These are phyloP conservation scores for Picus viridis DNA, from an alignment of 2,797 vertebrate genomes.

Conservation along the genomic window DNA sequence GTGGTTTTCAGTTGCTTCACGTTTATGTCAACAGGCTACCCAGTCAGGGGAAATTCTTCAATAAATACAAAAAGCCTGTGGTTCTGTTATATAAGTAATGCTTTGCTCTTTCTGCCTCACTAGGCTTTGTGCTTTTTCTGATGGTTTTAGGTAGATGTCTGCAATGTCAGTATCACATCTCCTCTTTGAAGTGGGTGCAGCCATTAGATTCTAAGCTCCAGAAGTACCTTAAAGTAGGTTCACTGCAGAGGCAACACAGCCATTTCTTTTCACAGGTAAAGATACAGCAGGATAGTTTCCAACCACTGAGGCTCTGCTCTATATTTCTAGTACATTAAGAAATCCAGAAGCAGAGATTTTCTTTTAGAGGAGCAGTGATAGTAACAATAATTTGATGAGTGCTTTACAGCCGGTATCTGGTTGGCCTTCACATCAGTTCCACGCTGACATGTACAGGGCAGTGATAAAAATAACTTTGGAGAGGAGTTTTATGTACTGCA, in stretches of 20 bases:
- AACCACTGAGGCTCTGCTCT: neutral
- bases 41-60: neutral
- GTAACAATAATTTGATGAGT: neutral
- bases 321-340: neutral
- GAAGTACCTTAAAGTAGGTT: neutral
- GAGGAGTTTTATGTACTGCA: neutral
- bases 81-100: neutral
- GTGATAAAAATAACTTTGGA: neutral
- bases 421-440: neutral
- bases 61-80: neutral
- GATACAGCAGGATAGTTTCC: neutral
- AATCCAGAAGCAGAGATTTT: neutral
- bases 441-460: neutral
- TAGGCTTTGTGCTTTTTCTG: neutral
- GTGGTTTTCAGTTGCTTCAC: slow-evolving; percentile 2
- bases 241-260: neutral
- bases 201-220: neutral
- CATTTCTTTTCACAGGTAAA: neutral
- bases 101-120: slow-evolving; percentile 2
- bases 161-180: neutral
- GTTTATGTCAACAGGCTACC: slow-evolving; percentile 16
- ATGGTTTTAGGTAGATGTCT: neutral
- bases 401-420: neutral
- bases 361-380: neutral
- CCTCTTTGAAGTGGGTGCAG: neutral